Base-by-base conservation (phyloP, 2,888 invertebrate genomes). In the Mellilla xanthometata region DNA sequence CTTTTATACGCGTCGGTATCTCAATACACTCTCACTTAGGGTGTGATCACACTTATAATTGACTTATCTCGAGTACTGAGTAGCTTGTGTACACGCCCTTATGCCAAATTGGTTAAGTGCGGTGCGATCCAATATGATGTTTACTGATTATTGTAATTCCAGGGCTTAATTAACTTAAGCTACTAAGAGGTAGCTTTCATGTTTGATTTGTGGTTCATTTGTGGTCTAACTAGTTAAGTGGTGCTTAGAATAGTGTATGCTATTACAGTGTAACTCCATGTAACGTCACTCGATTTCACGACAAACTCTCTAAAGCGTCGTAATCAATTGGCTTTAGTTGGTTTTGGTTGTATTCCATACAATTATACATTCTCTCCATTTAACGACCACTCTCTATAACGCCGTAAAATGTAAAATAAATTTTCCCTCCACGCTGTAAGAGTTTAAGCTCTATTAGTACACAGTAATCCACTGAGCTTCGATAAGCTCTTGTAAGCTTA, bases 21-120 rank as follows among this genome's bases (percentile, higher is more conserved):
- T 23, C 47, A 47, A 49, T 45, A 46, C 52, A 56, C 51, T 52
- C 44, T 53, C 57, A 65, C 70, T 72, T 68, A 73, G 77, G 76
- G 81, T 75, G 79, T 71, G 78, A 77, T 60, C 60, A 54, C 60
- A 56, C 77, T 82, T 69, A 69, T 86, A 87, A 88, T 87, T 84
- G 84, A 82, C 85, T 88, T 85, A 86, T 82, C 80, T 76, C 66
- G 72, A 75, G 15, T 70, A 58, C 62, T 64, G 64, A 56, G 54
- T 59, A 65, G 68, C 29, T 39, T 36, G 32, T 24, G 47, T 38
- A 38, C 36, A 6, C 65, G 62, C 72, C 71, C 69, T 71, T 60
- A 72, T 56, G 58, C 66, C 62, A 58, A 68, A 81, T 72, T 77
- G 69, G 65, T 77, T 79, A 72, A 83, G 81, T 77, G 74, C 73